These are phyloP conservation scores for Arvicanthis niloticus DNA, from an alignment of 2,113 vertebrate species.

Conservation along the genomic window DNA sequence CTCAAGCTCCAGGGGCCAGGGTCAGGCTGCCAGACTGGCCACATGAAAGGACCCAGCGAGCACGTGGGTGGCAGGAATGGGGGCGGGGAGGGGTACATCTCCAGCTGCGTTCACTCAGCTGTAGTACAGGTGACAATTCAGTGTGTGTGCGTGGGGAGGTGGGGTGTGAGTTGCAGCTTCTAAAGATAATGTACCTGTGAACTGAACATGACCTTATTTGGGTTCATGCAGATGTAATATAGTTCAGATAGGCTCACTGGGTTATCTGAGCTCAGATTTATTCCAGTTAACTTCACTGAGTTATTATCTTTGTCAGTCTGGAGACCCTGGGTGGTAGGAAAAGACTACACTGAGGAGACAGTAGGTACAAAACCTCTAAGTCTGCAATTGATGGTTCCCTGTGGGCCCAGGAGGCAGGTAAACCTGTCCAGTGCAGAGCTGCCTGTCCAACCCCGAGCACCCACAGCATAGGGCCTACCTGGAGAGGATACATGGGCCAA, in stretches of 20 bases:
- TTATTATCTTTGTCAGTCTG: not conserved
- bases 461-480: accelerated
- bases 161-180: too few relatives aligned
- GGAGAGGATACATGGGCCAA: not conserved
- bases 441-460: accelerated
- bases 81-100: not conserved
- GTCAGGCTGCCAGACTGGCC: not conserved
- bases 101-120: not conserved
- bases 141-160: too few relatives aligned
- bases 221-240: not conserved
- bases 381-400: not conserved
- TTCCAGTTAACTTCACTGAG: not conserved
- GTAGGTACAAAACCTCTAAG: not conserved
- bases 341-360: not conserved
- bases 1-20: not conserved
- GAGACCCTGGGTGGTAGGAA: not conserved
- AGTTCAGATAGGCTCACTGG: not conserved
- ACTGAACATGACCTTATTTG: not conserved
- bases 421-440: accelerated
- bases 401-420: not conserved
- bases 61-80: not conserved
- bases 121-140: not conserved
- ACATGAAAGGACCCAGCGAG: not conserved
- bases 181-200: not conserved
- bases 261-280: not conserved